These are phyloP conservation scores for Eretmochelys imbricata DNA, from an alignment of 2,113 vertebrate genomes.

Conservation along the genomic window DNA sequence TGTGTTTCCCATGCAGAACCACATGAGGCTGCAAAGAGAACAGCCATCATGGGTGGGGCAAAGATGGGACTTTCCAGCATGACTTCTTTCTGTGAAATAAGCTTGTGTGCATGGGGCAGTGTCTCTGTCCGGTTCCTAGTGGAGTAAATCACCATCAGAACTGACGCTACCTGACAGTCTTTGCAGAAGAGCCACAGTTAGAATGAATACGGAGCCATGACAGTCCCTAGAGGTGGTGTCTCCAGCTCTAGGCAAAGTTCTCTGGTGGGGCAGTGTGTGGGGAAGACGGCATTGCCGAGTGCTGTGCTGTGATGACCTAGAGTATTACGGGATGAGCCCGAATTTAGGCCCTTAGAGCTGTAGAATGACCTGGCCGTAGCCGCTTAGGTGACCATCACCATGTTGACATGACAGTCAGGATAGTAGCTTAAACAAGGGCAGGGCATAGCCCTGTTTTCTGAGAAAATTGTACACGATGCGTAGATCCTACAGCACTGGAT, in stretches of 20 bases:
- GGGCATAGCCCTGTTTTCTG: no score
- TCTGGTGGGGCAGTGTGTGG: not conserved
- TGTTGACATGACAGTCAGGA: not conserved
- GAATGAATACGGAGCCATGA: not conserved
- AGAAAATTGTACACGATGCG: not conserved
- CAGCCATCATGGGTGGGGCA: not conserved
- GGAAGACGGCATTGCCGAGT: not conserved
- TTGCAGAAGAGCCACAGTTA: not conserved
- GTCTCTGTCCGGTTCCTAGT: not conserved
- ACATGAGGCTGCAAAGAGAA: not conserved
- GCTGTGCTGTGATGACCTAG: not conserved
- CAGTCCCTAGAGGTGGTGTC: not conserved
- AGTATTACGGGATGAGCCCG: not conserved
- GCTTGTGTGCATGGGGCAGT: not conserved
- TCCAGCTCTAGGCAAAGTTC: not conserved
- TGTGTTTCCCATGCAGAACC: not conserved
- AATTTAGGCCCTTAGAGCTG: not conserved
- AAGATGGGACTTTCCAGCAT: not conserved
- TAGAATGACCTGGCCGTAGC: not conserved
- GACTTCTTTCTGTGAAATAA: not conserved
- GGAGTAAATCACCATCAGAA: accelerated
- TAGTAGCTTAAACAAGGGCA: not conserved
- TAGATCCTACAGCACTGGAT: not conserved
- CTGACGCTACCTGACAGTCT: not conserved
- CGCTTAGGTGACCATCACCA: not conserved